Evolutionary conservation across 2,797 vertebrate genomes (phyloP).

Genomic region (Fratercula arctica): DNA sequence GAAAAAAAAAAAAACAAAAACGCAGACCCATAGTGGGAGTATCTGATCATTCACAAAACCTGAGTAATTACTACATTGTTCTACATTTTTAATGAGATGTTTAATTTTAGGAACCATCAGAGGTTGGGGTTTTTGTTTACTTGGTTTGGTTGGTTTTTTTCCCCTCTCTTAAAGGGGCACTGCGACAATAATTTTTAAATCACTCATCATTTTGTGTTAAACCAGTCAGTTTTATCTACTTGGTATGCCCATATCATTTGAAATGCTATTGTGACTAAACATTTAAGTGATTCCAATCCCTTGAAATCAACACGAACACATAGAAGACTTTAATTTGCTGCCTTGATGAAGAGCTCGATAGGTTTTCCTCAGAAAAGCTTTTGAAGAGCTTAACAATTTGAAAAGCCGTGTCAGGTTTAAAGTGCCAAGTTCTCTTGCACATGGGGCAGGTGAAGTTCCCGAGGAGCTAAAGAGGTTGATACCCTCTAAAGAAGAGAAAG

Average conservation of each 20-base stretch:
- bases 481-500: background rate
- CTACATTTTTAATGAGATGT: background rate
- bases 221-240: background rate
- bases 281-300: background rate
- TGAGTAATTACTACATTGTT: background rate
- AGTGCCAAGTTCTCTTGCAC: background rate
- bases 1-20: background rate
- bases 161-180: background rate
- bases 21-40: background rate
- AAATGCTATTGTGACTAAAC: background rate
- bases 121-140: fast-evolving
- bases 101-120: background rate
- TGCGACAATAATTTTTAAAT: background rate
- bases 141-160: background rate
- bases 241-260: background rate
- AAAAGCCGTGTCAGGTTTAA: background rate
- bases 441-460: background rate
- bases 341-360: background rate
- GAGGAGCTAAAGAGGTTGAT: background rate
- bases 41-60: background rate
- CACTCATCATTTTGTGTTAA: background rate
- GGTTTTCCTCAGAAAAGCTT: background rate
- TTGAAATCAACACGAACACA: background rate
- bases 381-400: background rate
- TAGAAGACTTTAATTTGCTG: background rate